phyloP scores from a whole-genome alignment of 2,113 vertebrate species.

The Chaetops frenatus region DNA sequence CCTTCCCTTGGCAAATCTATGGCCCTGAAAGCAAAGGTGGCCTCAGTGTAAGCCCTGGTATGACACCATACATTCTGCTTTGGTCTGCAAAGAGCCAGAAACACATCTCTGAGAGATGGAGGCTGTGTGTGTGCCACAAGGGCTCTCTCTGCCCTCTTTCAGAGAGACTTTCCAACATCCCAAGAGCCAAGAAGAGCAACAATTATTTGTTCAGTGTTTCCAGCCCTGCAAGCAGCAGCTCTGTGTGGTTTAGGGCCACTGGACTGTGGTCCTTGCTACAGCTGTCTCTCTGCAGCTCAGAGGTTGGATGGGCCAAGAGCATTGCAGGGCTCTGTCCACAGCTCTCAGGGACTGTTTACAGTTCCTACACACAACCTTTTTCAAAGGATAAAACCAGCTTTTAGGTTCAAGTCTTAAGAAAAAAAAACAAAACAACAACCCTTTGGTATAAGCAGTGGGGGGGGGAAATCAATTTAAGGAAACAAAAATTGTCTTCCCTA shows the following conservation, averaged over 20 bases:
- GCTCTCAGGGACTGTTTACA: neutral
- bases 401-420: neutral
- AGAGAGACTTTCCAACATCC: neutral
- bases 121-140: neutral
- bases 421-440: no score
- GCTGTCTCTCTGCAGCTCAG: neutral
- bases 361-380: neutral
- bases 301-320: neutral
- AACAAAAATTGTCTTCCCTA: neutral
- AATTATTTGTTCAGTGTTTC: rapidly evolving
- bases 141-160: neutral
- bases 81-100: neutral
- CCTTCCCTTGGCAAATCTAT: neutral
- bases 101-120: neutral
- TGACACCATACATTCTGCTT: neutral
- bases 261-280: no score
- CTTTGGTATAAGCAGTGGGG: neutral
- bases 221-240: neutral
- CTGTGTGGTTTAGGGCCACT: rapidly evolving
- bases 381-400: neutral
- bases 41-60: neutral
- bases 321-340: neutral
- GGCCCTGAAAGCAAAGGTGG: neutral
- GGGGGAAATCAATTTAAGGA: neutral
- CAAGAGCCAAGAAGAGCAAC: neutral